phyloP scores from a whole-genome alignment of 2,888 invertebrate genomes.

The Pheosia gnoma region DNA sequence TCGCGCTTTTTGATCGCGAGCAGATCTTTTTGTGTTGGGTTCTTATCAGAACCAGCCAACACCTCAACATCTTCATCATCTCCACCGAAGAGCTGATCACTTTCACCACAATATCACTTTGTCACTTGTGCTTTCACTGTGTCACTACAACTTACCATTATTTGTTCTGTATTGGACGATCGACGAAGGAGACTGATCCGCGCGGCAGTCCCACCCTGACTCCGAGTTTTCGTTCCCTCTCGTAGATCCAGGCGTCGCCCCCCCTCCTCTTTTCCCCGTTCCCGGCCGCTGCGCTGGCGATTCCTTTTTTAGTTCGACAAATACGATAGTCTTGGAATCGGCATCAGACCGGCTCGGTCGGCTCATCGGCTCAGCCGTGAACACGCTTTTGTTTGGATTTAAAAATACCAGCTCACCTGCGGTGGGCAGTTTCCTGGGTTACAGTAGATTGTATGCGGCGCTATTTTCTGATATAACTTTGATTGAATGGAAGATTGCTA shows the following conservation, averaged over 20 bases:
- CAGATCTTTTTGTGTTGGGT: conserved; percentile 7
- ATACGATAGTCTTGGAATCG: conserved; percentile 62
- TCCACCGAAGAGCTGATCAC: conserved; percentile 31
- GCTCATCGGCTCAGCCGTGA: conserved; percentile 57
- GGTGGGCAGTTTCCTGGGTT: conserved; percentile 49
- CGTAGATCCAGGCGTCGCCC: conserved; percentile 56
- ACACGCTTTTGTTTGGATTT: conserved; percentile 53
- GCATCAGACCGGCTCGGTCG: conserved; percentile 64
- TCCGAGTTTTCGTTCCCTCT: conserved; percentile 67
- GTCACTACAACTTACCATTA: conserved; percentile 76
- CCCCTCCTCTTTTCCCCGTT: conserved; percentile 47
- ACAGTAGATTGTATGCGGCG: conserved; percentile 32
- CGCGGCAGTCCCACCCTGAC: conserved; percentile 82
- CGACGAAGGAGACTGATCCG: conserved; percentile 81
- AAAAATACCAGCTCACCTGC: conserved; percentile 71
- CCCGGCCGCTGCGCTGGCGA: conserved; percentile 49
- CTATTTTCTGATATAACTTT: conserved; percentile 36
- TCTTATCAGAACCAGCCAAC: conserved; percentile 9
- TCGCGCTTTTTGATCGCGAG: conserved; percentile 16
- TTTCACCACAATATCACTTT: conserved; percentile 51
- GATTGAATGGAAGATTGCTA: conserved; percentile 25
- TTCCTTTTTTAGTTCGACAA: conserved; percentile 81
- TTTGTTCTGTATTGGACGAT: conserved; percentile 75
- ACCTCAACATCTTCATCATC: conserved; percentile 18
- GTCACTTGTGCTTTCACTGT: conserved; percentile 43